Percentiles rank a stretch among this genome's conserved stretches.
Conservation (phyloP, 1,140 invertebrate species). For the Camponotus pennsylvanicus region DNA sequence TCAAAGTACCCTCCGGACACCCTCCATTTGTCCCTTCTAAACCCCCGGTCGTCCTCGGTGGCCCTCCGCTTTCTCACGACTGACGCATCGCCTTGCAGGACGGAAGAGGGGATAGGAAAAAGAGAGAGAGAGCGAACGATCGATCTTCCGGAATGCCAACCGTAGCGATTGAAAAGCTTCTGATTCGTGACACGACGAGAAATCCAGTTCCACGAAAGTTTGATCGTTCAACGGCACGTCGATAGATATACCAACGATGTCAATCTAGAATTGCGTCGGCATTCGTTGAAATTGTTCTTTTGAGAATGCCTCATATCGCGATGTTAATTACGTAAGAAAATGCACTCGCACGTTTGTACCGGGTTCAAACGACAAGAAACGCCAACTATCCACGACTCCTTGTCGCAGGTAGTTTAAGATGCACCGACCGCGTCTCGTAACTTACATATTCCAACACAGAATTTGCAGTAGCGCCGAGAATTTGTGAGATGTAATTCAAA, state of each 20-base stretch:
- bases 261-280: constrained; percentile 18
- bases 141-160: constrained; percentile 73
- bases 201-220: constrained; percentile 53
- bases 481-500: constrained; percentile 50
- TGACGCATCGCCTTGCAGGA: constrained; percentile 70
- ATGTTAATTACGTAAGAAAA: constrained; percentile 44
- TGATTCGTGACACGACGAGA: constrained; percentile 73
- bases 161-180: constrained; percentile 75
- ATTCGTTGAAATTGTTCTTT: constrained; percentile 13
- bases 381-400: constrained; percentile 31
- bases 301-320: not conserved
- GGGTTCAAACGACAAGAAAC: constrained; percentile 52
- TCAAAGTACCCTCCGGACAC: constrained; percentile 74
- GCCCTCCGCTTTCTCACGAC: constrained; percentile 70
- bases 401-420: constrained; percentile 59
- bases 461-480: constrained; percentile 35
- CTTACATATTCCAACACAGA: constrained; percentile 57
- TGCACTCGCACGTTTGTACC: constrained; percentile 21
- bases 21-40: constrained; percentile 73
- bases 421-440: constrained; percentile 54
- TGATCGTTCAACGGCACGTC: constrained; percentile 42
- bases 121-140: constrained; percentile 58
- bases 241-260: constrained; percentile 22
- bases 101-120: constrained; percentile 27
- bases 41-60: constrained; percentile 63